Percentiles rank a stretch among this genome's conserved stretches.
These are phyloP conservation scores for Merodon equestris DNA, from an alignment of 2,888 invertebrate species.

Conservation along the genomic window DNA sequence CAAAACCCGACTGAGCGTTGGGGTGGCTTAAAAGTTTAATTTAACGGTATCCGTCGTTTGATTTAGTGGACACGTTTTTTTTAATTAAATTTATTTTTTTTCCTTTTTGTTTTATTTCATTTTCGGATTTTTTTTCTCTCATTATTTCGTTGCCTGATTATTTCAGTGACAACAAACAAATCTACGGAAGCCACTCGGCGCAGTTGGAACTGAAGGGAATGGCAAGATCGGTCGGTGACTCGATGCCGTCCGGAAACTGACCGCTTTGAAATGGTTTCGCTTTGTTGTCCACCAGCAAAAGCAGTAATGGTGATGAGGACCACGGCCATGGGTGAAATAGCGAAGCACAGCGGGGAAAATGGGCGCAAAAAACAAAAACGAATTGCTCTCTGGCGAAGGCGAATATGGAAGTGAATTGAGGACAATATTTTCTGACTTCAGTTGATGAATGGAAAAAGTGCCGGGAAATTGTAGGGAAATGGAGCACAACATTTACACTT, in stretches of 20 bases:
- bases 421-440: conserved; percentile 37
- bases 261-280: conserved; percentile 44
- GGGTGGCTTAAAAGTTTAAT: conserved; percentile 54
- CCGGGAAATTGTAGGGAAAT: conserved; percentile 10
- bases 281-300: neutral
- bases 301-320: neutral
- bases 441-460: conserved; percentile 15
- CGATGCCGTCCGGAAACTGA: conserved; percentile 45
- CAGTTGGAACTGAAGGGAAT: neutral
- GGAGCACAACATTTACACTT: conserved; percentile 18
- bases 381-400: conserved; percentile 10
- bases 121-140: neutral
- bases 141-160: conserved; percentile 41
- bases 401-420: conserved; percentile 25
- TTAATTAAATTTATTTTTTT: conserved; percentile 44
- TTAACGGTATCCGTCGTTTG: conserved; percentile 59
- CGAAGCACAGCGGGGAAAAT: neutral
- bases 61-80: conserved; percentile 60
- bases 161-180: conserved; percentile 57
- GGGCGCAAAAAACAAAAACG: conserved; percentile 12
- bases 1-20: conserved; percentile 1
- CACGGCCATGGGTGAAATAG: no score
- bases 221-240: neutral
- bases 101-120: neutral
- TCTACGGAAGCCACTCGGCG: conserved; percentile 37